Evolutionary conservation across 2,113 vertebrate genomes (phyloP), one percentile per base, ranked within the genome.

Genomic region (Lampris incognitus): DNA sequence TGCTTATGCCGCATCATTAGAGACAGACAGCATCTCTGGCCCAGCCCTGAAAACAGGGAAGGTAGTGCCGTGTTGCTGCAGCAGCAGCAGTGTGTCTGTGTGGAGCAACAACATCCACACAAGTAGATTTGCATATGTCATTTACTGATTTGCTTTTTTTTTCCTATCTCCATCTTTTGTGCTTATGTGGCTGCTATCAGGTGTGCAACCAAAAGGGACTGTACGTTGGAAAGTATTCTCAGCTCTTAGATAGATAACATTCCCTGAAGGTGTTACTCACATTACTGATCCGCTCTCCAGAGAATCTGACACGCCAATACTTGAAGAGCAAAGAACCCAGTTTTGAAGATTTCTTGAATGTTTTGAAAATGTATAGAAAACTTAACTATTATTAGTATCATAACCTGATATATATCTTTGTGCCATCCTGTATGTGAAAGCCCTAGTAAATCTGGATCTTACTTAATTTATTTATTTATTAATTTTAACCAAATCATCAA

Each of bases 101-200:
- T 91, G 85, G 69, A 86, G 88, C 93, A 92, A 90, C 88, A 90
- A 94, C 94, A 94, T 93, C 92, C 95, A 96, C 93, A 95, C 76
- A 92, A 93, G 93, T 93, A 94, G 94, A 93, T 94, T 95, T 87
- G 83, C 77, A 85, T 83, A 89, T 69, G 85, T 94, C 92, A 95
- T 94, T 92, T 94, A 95, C 92, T 87, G 91, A 93, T 92, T 84
- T 76, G 52, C 76, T 59, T 64, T 68, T 61, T 89, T 37, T 63
- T 79, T 78, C 79, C 48, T 89, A 54, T 82, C 89, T 93, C 94
- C 78, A 93, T 94, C 91, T 95, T 95, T 92, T 94, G 93, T 97
- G 94, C 95, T 94, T 92, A 93, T 93, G 91, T 97, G 96, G 93
- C 93, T 96, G 95, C 94, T 95, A 95, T 94, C 93, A 89, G 92